A percentile compares a stretch with the other conserved stretches of the same genome.
These are phyloP conservation scores for Copidosoma aretas DNA, from an alignment of 2,888 invertebrate species.

Conservation along the genomic window DNA sequence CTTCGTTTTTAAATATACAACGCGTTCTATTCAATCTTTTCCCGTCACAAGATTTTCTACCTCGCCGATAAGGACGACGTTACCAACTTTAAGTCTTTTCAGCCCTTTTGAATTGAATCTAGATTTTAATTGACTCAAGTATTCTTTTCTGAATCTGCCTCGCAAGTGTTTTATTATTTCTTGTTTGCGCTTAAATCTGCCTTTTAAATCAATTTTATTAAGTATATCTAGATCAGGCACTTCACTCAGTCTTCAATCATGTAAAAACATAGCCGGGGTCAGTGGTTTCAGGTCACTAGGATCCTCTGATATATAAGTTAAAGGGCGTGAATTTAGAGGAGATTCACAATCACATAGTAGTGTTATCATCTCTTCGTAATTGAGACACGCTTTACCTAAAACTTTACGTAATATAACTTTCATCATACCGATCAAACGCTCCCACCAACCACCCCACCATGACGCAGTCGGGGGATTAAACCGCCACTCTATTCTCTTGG, in stretches of 20 bases:
- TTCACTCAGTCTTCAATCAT: constrained; percentile 14
- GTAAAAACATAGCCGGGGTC: constrained; percentile 39
- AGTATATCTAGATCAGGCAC: constrained; percentile 29
- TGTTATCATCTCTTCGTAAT: constrained; percentile 51
- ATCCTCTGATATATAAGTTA: constrained; percentile 47
- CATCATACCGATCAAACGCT: constrained; percentile 56
- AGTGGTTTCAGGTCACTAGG: constrained; percentile 5
- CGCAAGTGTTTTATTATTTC: constrained; percentile 28
- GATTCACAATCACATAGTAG: constrained; percentile 52
- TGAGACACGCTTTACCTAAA: constrained; percentile 52
- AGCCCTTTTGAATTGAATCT: not conserved
- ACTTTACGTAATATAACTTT: constrained; percentile 55
- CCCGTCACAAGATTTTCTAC: constrained; percentile 37
- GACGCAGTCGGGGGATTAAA: constrained; percentile 59
- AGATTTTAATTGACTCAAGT: constrained; percentile 25
- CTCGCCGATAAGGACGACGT: constrained; percentile 43
- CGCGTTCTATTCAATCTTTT: constrained; percentile 36
- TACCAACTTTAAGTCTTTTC: constrained; percentile 27
- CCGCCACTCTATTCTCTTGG: constrained; percentile 44
- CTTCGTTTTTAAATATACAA: constrained; percentile 37
- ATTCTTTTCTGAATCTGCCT: constrained; percentile 35
- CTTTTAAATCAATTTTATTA: not conserved
- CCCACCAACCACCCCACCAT: constrained; percentile 63
- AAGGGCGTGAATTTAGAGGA: constrained; percentile 54
- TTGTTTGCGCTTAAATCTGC: constrained; percentile 13